These are phyloP conservation scores for Taenioides sp. DNA, from an alignment of 2,797 vertebrate genomes.

Conservation along the genomic window DNA sequence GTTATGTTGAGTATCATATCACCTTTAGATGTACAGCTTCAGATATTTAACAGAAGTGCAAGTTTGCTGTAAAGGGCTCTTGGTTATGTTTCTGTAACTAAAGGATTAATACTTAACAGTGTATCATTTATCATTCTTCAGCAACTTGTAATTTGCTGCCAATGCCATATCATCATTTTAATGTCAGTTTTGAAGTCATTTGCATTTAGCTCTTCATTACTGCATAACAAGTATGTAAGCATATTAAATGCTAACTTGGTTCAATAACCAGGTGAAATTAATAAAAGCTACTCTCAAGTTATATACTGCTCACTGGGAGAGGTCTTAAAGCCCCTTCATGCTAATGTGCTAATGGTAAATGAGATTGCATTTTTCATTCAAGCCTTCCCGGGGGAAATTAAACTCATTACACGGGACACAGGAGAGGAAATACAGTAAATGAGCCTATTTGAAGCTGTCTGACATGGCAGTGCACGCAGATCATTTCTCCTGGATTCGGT, in stretches of 20 bases:
- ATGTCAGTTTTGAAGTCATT: background rate
- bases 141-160: background rate
- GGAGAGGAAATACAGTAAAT: conserved; percentile 19
- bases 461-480: conserved; percentile 12
- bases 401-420: conserved; percentile 16
- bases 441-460: conserved; percentile 16
- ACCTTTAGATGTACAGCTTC: background rate
- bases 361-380: conserved; percentile 23
- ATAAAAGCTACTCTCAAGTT: conserved; percentile 2
- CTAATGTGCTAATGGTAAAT: conserved; percentile 21
- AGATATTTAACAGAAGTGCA: background rate
- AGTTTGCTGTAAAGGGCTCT: background rate
- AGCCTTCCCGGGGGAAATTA: conserved; percentile 17
- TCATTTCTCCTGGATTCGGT: conserved; percentile 15
- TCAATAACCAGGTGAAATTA: background rate
- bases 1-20: background rate
- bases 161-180: background rate
- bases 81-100: background rate
- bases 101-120: background rate
- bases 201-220: background rate
- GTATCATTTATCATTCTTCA: background rate
- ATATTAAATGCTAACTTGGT: conserved; percentile 9
- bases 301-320: conserved; percentile 9
- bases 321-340: conserved; percentile 14
- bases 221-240: background rate